Evolutionary conservation across 2,797 vertebrate species (phyloP).

Genomic region (Heterohyrax brucei): DNA sequence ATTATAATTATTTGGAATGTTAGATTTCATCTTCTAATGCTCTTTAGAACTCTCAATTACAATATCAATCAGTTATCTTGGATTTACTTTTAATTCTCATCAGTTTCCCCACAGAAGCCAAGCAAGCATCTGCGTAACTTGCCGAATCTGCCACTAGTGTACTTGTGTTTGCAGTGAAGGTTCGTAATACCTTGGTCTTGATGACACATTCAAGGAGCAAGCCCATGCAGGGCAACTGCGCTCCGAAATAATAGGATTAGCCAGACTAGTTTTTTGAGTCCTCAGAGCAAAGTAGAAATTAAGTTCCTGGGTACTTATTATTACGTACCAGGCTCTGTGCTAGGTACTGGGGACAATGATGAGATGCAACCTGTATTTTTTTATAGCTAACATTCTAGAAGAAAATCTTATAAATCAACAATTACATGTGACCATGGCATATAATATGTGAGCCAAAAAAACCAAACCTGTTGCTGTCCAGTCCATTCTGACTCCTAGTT

Average conservation of each 20-base stretch:
- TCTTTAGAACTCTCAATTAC: conserved; percentile 9
- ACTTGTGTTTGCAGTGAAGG: not conserved
- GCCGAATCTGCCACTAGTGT: not conserved
- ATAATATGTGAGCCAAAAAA: not conserved
- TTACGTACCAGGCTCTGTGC: not conserved
- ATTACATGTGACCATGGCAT: not conserved
- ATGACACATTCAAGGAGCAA: not conserved
- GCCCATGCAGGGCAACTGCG: not conserved
- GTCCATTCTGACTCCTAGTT: too few relatives aligned
- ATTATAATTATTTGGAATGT: not conserved
- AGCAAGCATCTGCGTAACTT: not conserved
- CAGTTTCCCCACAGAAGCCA: not conserved
- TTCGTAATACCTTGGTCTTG: not conserved
- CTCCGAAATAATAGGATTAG: not conserved
- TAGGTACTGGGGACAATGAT: not conserved
- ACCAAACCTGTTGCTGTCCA: too few relatives aligned
- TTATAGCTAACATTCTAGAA: not conserved
- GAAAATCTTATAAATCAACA: not conserved
- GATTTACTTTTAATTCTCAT: conserved; percentile 1
- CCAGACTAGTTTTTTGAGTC: not conserved
- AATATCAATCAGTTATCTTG: not conserved
- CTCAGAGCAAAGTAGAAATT: conserved; percentile 14
- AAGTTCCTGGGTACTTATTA: not conserved
- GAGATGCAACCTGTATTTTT: conserved; percentile 1
- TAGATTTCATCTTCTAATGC: conserved; percentile 13